These are phyloP conservation scores for Ceuthmochares aereus DNA, from an alignment of 2,113 vertebrate genomes.

Conservation along the genomic window DNA sequence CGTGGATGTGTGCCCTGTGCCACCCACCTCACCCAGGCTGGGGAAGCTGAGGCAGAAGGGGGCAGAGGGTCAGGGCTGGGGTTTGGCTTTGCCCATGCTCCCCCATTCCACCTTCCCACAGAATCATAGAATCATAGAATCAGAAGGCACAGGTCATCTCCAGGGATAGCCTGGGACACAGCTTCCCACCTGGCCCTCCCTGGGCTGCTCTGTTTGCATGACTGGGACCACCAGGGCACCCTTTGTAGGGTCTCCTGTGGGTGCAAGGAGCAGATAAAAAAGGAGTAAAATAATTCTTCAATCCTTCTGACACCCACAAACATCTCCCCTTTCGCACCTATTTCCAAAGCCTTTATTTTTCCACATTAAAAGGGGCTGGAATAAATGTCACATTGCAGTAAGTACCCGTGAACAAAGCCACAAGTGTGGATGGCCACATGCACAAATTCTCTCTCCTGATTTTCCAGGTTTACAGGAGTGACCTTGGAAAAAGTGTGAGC, in stretches of 20 bases:
- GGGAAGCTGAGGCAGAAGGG: fast-evolving
- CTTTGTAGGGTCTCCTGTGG: too few relatives aligned
- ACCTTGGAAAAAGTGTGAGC: slow-evolving; percentile 26
- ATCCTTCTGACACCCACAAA: fast-evolving
- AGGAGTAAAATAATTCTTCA: not conserved
- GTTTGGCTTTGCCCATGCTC: not conserved
- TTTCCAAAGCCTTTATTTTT: not conserved
- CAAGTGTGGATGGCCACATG: not conserved
- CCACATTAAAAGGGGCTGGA: not conserved
- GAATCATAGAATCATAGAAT: too few relatives aligned
- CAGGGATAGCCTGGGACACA: not conserved
- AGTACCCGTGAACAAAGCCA: not conserved
- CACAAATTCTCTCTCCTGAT: not conserved
- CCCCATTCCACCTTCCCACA: not conserved
- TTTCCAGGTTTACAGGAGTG: slow-evolving; percentile 2
- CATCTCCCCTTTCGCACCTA: not conserved
- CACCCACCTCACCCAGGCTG: not conserved
- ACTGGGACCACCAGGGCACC: fast-evolving
- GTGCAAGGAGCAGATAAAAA: not conserved
- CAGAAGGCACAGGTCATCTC: not conserved
- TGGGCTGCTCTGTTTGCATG: not conserved
- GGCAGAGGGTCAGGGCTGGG: fast-evolving
- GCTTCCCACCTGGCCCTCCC: fast-evolving
- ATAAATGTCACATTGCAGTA: not conserved
- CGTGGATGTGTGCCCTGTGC: fast-evolving